Conservation (phyloP, 2,888 invertebrate species). For the Amblyjoppa fuscipennis region DNA sequence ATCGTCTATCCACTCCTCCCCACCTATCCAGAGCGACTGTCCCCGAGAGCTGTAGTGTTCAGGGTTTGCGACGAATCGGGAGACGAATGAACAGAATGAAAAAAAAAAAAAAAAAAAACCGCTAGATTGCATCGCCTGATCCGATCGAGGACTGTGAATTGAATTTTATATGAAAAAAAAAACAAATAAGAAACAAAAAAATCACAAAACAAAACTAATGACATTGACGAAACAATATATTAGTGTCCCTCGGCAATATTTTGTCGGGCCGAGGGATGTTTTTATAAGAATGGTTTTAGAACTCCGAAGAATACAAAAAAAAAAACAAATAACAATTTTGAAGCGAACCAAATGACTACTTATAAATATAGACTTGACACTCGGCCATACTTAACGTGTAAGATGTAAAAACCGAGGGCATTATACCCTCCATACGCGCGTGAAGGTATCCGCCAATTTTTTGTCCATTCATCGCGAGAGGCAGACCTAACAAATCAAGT, state of each 20-base stretch:
- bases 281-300: conserved; percentile 83
- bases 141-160: conserved; percentile 81
- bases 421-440: conserved; percentile 71
- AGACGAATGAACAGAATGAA: conserved; percentile 4
- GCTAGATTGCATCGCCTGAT: conserved; percentile 75
- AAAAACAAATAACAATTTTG: conserved; percentile 70
- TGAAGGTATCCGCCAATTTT: conserved; percentile 73
- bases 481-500: conserved; percentile 65
- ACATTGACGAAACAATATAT: conserved; percentile 77
- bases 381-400: conserved; percentile 80
- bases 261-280: conserved; percentile 83
- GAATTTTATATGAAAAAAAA: conserved; percentile 80
- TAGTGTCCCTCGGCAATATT: conserved; percentile 84
- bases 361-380: conserved; percentile 76
- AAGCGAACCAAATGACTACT: conserved; percentile 80
- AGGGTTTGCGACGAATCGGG: conserved; percentile 80
- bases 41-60: conserved; percentile 82
- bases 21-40: conserved; percentile 63
- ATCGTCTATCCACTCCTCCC: conserved; percentile 55
- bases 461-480: conserved; percentile 75
- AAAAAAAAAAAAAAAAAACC: not conserved
- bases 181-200: conserved; percentile 60
- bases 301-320: conserved; percentile 74
- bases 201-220: conserved; percentile 72
- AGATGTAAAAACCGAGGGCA: conserved; percentile 60